phyloP scores from a whole-genome alignment of 1,140 invertebrate genomes.

The Drosophila serrata region DNA sequence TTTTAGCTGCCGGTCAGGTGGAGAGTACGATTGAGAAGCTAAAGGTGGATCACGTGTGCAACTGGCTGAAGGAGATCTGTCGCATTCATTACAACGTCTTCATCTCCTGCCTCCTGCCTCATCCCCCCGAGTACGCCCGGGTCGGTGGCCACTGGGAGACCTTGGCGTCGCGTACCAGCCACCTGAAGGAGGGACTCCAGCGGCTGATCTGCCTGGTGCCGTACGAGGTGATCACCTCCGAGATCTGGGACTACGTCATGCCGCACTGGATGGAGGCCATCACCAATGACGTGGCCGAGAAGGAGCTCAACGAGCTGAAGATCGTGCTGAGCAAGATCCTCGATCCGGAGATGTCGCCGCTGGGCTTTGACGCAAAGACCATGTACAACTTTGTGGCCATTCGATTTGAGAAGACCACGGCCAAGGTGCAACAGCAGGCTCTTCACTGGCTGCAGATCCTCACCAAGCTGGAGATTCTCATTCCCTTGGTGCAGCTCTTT shows the following conservation, averaged over 20 bases:
- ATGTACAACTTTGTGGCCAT: slow-evolving; percentile 98
- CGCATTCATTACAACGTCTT: slow-evolving; percentile 94
- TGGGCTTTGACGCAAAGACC: slow-evolving; percentile 96
- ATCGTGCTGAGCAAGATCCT: slow-evolving; percentile 98
- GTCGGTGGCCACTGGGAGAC: slow-evolving; percentile 98
- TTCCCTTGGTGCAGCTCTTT: slow-evolving; percentile 94
- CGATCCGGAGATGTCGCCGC: slow-evolving; percentile 97
- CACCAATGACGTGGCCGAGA: slow-evolving; percentile 96
- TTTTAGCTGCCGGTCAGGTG: slow-evolving; percentile 87
- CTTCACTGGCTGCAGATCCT: slow-evolving; percentile 98
- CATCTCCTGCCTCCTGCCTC: slow-evolving; percentile 93
- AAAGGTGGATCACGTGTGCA: slow-evolving; percentile 97
- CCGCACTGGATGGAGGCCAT: slow-evolving; percentile 99
- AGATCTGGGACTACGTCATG: slow-evolving; percentile 99
- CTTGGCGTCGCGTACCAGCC: slow-evolving; percentile 94
- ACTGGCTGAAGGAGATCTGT: slow-evolving; percentile 95
- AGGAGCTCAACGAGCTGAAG: slow-evolving; percentile 96
- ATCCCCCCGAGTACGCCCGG: slow-evolving; percentile 88
- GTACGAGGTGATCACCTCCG: slow-evolving; percentile 97
- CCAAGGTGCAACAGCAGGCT: slow-evolving; percentile 96
- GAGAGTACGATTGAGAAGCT: slow-evolving; percentile 95
- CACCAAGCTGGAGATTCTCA: slow-evolving; percentile 94
- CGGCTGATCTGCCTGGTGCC: slow-evolving; percentile 97
- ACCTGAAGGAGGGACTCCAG: slow-evolving; percentile 97
- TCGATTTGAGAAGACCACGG: slow-evolving; percentile 93